Evolutionary conservation across 2,888 invertebrate species (phyloP).

Genomic region (Alsophila aescularia): DNA sequence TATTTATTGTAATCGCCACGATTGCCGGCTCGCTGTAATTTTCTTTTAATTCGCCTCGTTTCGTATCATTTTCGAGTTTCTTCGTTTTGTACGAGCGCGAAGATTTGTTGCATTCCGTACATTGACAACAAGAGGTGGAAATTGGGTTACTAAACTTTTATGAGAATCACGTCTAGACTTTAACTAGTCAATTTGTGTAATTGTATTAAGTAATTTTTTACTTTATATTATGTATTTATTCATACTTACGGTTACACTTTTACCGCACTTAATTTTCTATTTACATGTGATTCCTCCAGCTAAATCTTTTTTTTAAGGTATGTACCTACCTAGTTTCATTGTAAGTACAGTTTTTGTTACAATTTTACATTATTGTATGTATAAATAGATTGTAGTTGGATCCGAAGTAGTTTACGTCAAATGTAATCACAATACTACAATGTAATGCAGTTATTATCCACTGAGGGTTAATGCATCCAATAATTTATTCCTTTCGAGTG

Average conservation of each 20-base stretch:
- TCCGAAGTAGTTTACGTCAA: conserved; percentile 10
- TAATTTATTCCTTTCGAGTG: conserved; percentile 73
- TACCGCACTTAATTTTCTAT: too few relatives aligned
- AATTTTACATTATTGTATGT: too few relatives aligned
- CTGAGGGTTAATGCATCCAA: conserved; percentile 62
- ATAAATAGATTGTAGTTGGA: neutral
- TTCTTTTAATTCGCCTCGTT: conserved; percentile 82
- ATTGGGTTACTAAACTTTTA: too few relatives aligned
- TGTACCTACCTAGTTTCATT: too few relatives aligned
- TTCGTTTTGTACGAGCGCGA: conserved; percentile 68
- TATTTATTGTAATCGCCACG: conserved; percentile 85
- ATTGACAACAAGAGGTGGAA: conserved; percentile 33
- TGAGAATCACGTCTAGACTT: too few relatives aligned
- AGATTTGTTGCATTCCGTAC: conserved; percentile 61
- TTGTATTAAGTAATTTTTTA: too few relatives aligned
- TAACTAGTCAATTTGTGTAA: too few relatives aligned
- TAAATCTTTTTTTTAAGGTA: too few relatives aligned
- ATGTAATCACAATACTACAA: conserved; percentile 47
- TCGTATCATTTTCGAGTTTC: conserved; percentile 81
- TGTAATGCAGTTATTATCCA: conserved; percentile 63
- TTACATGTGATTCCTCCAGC: too few relatives aligned
- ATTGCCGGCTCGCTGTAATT: conserved; percentile 81
- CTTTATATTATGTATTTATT: too few relatives aligned
- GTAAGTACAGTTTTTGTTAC: too few relatives aligned
- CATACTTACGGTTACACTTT: too few relatives aligned